A percentile compares a stretch with the other conserved stretches of the same genome.
Evolutionary conservation across 2,888 invertebrate genomes (phyloP).

Genomic region (Protula sp.): DNA sequence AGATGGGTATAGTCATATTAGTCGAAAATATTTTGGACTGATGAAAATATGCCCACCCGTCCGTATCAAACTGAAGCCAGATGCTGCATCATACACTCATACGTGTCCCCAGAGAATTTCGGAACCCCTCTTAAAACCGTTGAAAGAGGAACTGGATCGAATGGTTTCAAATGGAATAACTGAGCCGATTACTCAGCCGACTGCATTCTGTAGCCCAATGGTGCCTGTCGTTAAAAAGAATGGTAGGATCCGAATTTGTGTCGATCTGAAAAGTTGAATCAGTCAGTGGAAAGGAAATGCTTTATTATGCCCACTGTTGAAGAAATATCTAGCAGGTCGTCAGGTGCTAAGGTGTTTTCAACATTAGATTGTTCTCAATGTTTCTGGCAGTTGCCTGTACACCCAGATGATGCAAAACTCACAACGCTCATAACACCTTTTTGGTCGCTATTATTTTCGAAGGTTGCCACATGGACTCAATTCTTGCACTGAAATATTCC

Average conservation of each 20-base stretch:
- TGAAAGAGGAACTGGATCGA: neutral
- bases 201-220: neutral
- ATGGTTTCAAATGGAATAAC: neutral
- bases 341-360: neutral
- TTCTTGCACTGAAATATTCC: neutral
- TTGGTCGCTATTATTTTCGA: neutral
- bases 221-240: neutral
- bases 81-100: neutral
- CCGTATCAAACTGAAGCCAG: neutral
- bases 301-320: constrained; percentile 1
- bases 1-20: too few relatives aligned
- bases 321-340: neutral
- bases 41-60: neutral
- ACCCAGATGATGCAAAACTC: too few relatives aligned
- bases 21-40: too few relatives aligned
- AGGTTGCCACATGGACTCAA: neutral
- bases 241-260: neutral
- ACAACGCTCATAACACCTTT: too few relatives aligned
- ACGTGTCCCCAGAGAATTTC: neutral
- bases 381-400: neutral
- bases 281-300: neutral
- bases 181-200: neutral
- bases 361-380: neutral
- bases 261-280: neutral
- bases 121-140: neutral